Percentiles rank a stretch among this genome's conserved stretches.
These are phyloP conservation scores for Bubo blakistoni DNA, from an alignment of 2,113 vertebrate genomes.

Conservation along the genomic window DNA sequence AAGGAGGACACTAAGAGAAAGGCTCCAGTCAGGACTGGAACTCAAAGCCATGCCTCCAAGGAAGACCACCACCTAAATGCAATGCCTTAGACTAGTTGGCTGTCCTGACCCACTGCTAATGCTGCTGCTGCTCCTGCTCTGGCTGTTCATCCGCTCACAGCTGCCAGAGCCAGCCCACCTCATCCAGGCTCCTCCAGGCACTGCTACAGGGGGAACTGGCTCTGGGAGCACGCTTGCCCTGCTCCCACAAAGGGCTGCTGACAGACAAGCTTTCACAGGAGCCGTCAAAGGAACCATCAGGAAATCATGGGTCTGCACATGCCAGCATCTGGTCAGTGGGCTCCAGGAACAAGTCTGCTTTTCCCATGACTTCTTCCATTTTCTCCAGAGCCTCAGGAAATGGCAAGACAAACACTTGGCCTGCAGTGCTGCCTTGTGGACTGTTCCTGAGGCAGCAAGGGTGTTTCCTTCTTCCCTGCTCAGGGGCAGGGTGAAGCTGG, in stretches of 20 bases:
- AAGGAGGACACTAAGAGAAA: too few relatives aligned
- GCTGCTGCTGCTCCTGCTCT: background rate
- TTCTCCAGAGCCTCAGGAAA: background rate
- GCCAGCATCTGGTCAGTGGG: too few relatives aligned
- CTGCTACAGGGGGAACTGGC: background rate
- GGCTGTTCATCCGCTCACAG: background rate
- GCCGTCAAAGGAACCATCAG: background rate
- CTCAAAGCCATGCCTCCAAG: conserved; percentile 65
- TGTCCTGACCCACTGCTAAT: conserved; percentile 44
- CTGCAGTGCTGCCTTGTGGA: too few relatives aligned
- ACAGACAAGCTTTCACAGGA: background rate
- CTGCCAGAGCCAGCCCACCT: background rate
- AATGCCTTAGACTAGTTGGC: conserved; percentile 74
- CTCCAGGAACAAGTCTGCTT: background rate
- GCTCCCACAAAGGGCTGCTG: background rate
- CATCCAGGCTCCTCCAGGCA: background rate
- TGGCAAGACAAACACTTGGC: background rate
- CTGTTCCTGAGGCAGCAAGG: background rate
- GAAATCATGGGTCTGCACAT: too few relatives aligned
- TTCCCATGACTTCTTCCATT: too few relatives aligned
- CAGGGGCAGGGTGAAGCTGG: too few relatives aligned
- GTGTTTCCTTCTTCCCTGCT: background rate
- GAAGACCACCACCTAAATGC: conserved; percentile 70
- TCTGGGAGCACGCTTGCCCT: background rate
- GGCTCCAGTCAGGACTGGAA: background rate